Evolutionary conservation across 1,140 invertebrate genomes (phyloP), one percentile per base, ranked within the genome.

Genomic region (Drosophila biarmipes): DNA sequence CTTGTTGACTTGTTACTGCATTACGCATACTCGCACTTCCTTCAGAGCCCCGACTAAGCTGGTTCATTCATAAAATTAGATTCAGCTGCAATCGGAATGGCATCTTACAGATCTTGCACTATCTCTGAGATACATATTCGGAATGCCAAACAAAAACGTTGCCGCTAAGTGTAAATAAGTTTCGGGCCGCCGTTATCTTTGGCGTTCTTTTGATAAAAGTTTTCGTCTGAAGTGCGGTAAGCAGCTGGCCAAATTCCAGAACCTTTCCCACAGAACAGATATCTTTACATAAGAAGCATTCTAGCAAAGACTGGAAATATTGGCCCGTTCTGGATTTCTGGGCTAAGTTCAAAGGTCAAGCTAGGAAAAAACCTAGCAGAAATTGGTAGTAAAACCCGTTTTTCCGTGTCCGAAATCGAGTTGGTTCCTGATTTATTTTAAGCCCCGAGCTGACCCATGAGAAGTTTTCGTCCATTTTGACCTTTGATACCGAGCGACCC

Each of bases 1-100:
- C 55, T 31, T 66, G 63, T 90, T 86, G 89, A 78, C 52, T 68
- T 90, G 64, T 90, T 90, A 90, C 86, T 82, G 87, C 86, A 90
- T 90, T 90, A 90, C 86, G 86, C 86, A 90, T 81, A 81, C 86
- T 90, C 87, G 87, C 86, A 90, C 86, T 90, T 90, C 79, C 24
- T 59, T 49, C 17, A 24, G 37, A 21, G 17, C 31, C 46, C 42
- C 46, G 27, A 37, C 67, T 78, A 43, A 81, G 40, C 76, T n/a
- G 66, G 43, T 90, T 90, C 86, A 90, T 90, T 90, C 81, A 90
- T 90, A 74, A 90, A 82, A 81, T 69, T 86, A 80, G 66, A 43
- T 55, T 72, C 61, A 37, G 29, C 29, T 59, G 48, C 58, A 64
- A 80, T 73, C 45, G 62, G 63, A 73, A 73, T 64, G 40, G 61